Evolutionary conservation across 2,888 invertebrate genomes (phyloP).

Genomic region (Alentia gelatinosa): DNA sequence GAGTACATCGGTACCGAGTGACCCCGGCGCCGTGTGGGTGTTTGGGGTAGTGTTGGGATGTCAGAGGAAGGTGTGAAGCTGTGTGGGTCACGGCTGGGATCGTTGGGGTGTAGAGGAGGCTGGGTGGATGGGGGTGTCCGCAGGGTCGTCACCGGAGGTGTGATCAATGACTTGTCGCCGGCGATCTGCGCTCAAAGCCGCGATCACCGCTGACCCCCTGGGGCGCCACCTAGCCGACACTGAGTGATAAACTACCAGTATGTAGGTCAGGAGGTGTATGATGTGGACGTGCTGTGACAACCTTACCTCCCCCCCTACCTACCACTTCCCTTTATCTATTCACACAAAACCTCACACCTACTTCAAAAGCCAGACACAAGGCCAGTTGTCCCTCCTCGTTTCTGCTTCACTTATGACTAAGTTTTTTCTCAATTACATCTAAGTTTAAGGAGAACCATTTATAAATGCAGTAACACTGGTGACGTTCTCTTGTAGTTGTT

Average conservation of each 20-base stretch:
- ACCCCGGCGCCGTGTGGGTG: too few species aligned
- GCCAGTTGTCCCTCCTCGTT: too few species aligned
- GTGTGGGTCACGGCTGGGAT: background rate
- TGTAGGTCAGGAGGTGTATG: background rate
- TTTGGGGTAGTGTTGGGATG: too few species aligned
- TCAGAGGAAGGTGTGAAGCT: background rate
- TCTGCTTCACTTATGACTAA: too few species aligned
- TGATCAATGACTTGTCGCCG: conserved; percentile 24
- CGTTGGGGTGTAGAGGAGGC: background rate
- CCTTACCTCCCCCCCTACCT: background rate
- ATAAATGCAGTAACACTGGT: too few species aligned
- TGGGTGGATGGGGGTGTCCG: background rate
- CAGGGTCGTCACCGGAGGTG: background rate
- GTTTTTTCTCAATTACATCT: too few species aligned
- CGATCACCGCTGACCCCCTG: background rate
- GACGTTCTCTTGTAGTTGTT: too few species aligned
- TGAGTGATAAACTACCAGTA: background rate
- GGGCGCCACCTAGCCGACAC: background rate
- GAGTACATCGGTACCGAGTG: too few species aligned
- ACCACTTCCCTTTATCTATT: background rate
- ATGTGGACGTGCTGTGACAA: background rate
- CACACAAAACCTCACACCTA: background rate
- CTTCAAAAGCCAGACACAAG: background rate
- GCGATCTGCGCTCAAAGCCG: background rate
- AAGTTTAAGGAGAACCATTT: too few species aligned